Evolutionary conservation across 92 coral and sea anemone genomes (phyloP).

Genomic region (Parazoanthus atlanticus): DNA sequence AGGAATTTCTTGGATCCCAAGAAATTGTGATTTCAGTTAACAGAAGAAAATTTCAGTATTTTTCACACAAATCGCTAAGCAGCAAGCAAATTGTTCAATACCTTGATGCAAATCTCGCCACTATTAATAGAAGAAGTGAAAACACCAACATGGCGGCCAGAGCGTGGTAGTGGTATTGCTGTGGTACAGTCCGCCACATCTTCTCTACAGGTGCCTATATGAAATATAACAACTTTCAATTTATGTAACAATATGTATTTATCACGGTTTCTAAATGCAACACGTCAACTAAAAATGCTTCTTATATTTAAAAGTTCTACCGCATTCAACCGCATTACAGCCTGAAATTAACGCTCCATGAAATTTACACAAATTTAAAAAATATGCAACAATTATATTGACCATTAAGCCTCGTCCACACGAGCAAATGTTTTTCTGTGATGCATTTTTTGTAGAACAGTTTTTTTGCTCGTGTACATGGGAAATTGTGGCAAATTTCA

Average conservation of each 20-base stretch:
- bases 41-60: no score
- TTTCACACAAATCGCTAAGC: no score
- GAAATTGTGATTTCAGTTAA: neutral
- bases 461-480: no score
- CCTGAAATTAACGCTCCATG: no score
- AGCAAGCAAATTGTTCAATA: constrained; percentile 1
- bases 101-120: constrained; percentile 90
- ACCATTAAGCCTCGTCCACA: no score
- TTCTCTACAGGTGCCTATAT: constrained; percentile 92
- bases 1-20: neutral
- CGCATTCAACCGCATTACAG: no score
- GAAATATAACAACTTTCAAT: neutral
- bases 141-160: constrained; percentile 85
- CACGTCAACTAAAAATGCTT: no score
- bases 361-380: neutral
- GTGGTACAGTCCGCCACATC: constrained; percentile 89
- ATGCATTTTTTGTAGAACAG: no score
- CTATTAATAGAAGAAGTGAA: constrained; percentile 73
- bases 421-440: neutral
- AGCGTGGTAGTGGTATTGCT: constrained; percentile 78
- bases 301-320: no score
- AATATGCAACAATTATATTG: no score
- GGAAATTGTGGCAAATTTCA: no score
- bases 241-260: neutral
- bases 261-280: no score